Evolutionary conservation across 2,113 vertebrate species (phyloP).

Genomic region (Syngnathus typhle): DNA sequence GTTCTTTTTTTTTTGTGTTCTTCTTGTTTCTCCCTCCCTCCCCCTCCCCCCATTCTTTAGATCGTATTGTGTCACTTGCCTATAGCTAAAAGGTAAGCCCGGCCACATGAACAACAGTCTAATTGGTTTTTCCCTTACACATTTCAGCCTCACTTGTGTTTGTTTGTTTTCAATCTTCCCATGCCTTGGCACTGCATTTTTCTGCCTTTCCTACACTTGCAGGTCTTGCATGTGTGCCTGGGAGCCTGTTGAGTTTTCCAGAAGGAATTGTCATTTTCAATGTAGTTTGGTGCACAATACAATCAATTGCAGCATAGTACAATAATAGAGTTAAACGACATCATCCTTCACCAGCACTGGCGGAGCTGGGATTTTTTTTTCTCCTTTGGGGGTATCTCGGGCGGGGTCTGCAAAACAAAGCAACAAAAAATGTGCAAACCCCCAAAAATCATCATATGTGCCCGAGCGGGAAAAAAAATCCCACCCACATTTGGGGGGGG

Average conservation of each 20-base stretch:
- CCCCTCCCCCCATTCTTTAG: slow-evolving; percentile 75
- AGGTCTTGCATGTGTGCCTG: slow-evolving; percentile 44
- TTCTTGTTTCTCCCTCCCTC: slow-evolving; percentile 14
- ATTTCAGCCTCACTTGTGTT: slow-evolving; percentile 29
- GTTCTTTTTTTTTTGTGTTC: slow-evolving; percentile 70
- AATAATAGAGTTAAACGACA: background rate
- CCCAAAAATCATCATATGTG: no score
- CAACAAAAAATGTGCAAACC: no score
- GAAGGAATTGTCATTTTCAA: slow-evolving; percentile 45
- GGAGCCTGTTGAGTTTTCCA: slow-evolving; percentile 45
- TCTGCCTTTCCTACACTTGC: slow-evolving; percentile 61
- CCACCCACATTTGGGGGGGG: no score
- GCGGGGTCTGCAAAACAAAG: no score
- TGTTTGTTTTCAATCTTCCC: slow-evolving; percentile 6
- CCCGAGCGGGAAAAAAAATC: no score
- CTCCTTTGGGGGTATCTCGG: no score
- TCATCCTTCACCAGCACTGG: no score
- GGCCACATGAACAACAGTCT: slow-evolving; percentile 54
- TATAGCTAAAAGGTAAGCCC: slow-evolving; percentile 96
- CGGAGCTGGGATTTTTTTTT: no score
- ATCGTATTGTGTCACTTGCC: slow-evolving; percentile 98
- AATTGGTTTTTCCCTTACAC: slow-evolving; percentile 54
- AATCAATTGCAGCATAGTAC: background rate
- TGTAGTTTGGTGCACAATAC: background rate
- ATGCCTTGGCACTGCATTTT: slow-evolving; percentile 37